phyloP scores from a whole-genome alignment of 2,113 vertebrate genomes.

The Serilophus lunatus region DNA sequence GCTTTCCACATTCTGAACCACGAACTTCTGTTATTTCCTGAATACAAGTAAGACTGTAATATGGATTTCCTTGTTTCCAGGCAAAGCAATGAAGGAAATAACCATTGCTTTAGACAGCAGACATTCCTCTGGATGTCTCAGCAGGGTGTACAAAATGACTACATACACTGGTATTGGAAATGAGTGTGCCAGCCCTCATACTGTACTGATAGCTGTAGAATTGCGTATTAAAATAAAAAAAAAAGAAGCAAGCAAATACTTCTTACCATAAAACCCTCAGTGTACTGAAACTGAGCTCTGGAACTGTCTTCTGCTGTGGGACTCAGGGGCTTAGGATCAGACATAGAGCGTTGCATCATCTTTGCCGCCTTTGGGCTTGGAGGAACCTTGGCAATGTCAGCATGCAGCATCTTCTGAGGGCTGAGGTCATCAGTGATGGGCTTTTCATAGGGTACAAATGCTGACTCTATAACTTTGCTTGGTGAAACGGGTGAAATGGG shows the following conservation, averaged over 20 bases:
- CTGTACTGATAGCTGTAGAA: not conserved
- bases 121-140: not conserved
- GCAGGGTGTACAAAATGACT: not conserved
- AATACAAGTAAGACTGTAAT: not conserved
- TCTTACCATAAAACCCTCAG: slow-evolving; percentile 92
- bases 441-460: slow-evolving; percentile 94
- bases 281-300: slow-evolving; percentile 89
- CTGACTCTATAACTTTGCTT: slow-evolving; percentile 90
- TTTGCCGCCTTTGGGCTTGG: slow-evolving; percentile 90
- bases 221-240: not conserved
- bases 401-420: slow-evolving; percentile 87
- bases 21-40: not conserved
- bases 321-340: slow-evolving; percentile 94
- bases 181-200: not conserved
- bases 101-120: not conserved
- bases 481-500: slow-evolving; percentile 90
- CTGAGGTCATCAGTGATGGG: slow-evolving; percentile 84
- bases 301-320: slow-evolving; percentile 89
- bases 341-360: slow-evolving; percentile 91
- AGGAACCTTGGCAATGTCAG: slow-evolving; percentile 85
- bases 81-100: not conserved
- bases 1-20: not conserved
- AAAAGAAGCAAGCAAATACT: slow-evolving; percentile 18
- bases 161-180: not conserved
- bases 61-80: not conserved